These are phyloP conservation scores for Caretta caretta DNA, from an alignment of 2,113 vertebrate species.

Conservation along the genomic window DNA sequence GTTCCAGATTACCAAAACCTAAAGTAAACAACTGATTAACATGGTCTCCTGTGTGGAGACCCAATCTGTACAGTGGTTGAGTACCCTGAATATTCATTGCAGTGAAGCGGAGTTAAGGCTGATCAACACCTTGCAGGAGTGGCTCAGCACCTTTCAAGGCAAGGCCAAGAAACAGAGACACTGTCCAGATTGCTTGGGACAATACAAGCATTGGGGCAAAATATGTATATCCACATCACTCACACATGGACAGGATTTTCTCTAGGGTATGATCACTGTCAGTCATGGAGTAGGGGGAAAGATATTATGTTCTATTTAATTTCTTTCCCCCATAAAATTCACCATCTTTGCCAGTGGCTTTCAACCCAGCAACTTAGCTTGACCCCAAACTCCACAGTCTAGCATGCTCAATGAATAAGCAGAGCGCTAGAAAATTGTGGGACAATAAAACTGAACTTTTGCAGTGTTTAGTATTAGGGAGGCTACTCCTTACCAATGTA, in stretches of 20 bases:
- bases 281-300: not conserved
- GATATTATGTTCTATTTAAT: not conserved
- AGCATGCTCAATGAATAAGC: not conserved
- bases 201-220: not conserved
- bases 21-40: not conserved
- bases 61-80: not conserved
- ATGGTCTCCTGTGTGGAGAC: not conserved
- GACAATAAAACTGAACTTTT: not conserved
- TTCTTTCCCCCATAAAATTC: not conserved
- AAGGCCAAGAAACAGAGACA: not conserved
- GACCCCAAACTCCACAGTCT: not conserved
- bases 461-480: not conserved
- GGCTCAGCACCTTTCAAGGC: not conserved
- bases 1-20: not conserved
- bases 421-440: not conserved
- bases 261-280: not conserved
- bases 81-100: not conserved
- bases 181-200: not conserved
- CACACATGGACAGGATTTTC: not conserved
- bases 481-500: not conserved
- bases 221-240: not conserved
- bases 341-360: not conserved
- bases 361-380: not conserved
- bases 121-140: not conserved
- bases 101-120: not conserved